phyloP scores from a whole-genome alignment of 2,888 invertebrate genomes.

The Chrysodeixis includens region DNA sequence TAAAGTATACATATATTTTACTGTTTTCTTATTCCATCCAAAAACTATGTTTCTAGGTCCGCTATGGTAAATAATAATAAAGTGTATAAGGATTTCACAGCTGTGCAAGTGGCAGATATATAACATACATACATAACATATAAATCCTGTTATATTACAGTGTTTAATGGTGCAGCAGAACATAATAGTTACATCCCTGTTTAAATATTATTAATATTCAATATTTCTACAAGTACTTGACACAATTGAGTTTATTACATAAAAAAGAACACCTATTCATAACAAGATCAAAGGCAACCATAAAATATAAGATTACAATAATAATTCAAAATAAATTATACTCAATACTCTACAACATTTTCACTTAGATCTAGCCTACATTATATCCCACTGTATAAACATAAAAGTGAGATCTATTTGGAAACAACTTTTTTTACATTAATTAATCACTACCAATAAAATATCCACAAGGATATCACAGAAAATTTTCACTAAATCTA shows the following conservation, averaged over 20 bases:
- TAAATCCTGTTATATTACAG: slow-evolving; percentile 37
- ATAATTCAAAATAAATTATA: slow-evolving; percentile 63
- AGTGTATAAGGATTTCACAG: neutral
- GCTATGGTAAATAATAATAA: slow-evolving; percentile 1
- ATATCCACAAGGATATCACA: slow-evolving; percentile 80
- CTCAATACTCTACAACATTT: slow-evolving; percentile 54
- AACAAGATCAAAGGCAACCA: slow-evolving; percentile 65
- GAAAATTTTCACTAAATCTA: slow-evolving; percentile 69
- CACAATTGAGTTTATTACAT: slow-evolving; percentile 67
- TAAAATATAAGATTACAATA: slow-evolving; percentile 60
- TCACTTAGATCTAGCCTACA: slow-evolving; percentile 60
- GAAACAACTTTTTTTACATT: slow-evolving; percentile 64
- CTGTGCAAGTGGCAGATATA: slow-evolving; percentile 19
- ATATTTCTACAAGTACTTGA: slow-evolving; percentile 54
- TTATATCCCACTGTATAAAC: slow-evolving; percentile 71
- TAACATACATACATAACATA: slow-evolving; percentile 25
- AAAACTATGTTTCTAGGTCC: slow-evolving; percentile 5
- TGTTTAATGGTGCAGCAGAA: slow-evolving; percentile 53
- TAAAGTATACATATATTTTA: slow-evolving; percentile 4
- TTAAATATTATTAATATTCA: slow-evolving; percentile 45
- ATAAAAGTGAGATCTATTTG: slow-evolving; percentile 82
- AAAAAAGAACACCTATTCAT: slow-evolving; percentile 51
- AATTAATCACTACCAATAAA: slow-evolving; percentile 64
- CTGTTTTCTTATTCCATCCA: slow-evolving; percentile 8
- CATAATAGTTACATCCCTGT: slow-evolving; percentile 57